Conservation (phyloP, 2,113 vertebrate genomes). For the Microcebus lehilahytsara region DNA sequence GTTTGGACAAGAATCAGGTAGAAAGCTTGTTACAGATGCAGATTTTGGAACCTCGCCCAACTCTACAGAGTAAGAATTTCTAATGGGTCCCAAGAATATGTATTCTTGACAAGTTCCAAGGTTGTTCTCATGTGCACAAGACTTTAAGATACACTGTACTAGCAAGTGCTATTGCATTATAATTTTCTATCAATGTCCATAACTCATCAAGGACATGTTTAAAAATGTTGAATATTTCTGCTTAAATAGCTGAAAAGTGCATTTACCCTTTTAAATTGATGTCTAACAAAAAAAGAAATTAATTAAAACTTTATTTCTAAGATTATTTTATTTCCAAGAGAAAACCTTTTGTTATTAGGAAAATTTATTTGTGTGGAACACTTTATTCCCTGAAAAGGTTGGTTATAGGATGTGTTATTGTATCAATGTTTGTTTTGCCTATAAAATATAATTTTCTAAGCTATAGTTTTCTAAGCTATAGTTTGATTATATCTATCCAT, state of each 20-base stretch:
- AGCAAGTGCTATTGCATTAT: neutral
- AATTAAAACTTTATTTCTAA: neutral
- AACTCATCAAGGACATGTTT: neutral
- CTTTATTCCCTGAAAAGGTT: neutral
- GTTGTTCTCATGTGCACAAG: neutral
- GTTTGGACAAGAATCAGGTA: neutral
- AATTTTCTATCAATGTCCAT: neutral
- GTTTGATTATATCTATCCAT: neutral
- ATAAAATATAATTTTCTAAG: conserved; percentile 17
- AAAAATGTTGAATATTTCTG: neutral
- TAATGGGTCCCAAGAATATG: neutral
- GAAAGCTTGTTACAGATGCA: neutral
- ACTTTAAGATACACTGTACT: neutral
- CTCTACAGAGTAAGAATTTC: neutral
- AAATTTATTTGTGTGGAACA: neutral
- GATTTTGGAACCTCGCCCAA: neutral
- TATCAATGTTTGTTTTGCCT: neutral
- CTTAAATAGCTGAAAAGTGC: neutral
- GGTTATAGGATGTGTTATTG: neutral
- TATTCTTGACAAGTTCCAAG: neutral
- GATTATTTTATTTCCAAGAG: conserved; percentile 12
- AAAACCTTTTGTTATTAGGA: neutral
- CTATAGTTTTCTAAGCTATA: neutral
- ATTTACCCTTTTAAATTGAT: neutral
- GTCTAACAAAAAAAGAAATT: neutral